phyloP scores from a whole-genome alignment of 2,888 invertebrate species.

The Azorinus chamasolen region DNA sequence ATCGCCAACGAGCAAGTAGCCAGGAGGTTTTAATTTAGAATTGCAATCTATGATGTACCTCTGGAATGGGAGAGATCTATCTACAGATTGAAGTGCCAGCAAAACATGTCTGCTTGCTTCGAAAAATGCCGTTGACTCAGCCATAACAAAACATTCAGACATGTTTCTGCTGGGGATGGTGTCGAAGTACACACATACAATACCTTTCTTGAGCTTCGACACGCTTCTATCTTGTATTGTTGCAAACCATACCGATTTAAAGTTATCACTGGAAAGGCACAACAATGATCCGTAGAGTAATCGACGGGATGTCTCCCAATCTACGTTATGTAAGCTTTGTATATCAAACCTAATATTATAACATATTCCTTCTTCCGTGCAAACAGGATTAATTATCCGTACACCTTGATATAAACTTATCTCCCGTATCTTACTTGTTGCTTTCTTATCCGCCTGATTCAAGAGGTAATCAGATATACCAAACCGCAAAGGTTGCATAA shows the following conservation, averaged over 20 bases:
- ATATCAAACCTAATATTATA: slow-evolving; percentile 58
- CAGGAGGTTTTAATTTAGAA: slow-evolving; percentile 64
- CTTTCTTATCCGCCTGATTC: background rate
- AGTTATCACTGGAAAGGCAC: slow-evolving; percentile 91
- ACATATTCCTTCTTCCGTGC: slow-evolving; percentile 50
- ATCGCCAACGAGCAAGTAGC: slow-evolving; percentile 61
- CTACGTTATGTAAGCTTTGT: slow-evolving; percentile 64
- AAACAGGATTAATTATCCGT: slow-evolving; percentile 37
- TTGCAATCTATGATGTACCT: slow-evolving; percentile 72
- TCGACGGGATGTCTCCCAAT: slow-evolving; percentile 88
- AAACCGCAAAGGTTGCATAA: slow-evolving; percentile 91
- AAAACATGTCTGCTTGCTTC: slow-evolving; percentile 93
- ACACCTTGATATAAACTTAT: slow-evolving; percentile 63
- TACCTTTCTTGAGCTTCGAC: slow-evolving; percentile 70
- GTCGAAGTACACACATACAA: slow-evolving; percentile 74
- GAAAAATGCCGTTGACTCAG: slow-evolving; percentile 93
- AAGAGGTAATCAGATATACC: slow-evolving; percentile 89
- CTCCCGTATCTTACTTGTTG: slow-evolving; percentile 43
- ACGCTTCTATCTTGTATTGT: slow-evolving; percentile 86
- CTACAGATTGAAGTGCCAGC: slow-evolving; percentile 89
- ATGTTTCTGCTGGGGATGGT: slow-evolving; percentile 29
- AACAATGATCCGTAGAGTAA: slow-evolving; percentile 92
- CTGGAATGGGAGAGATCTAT: slow-evolving; percentile 73
- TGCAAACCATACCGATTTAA: slow-evolving; percentile 90
- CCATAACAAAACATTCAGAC: slow-evolving; percentile 88